phyloP scores from a whole-genome alignment of 1,140 invertebrate genomes.

The Oedothorax gibbosus region DNA sequence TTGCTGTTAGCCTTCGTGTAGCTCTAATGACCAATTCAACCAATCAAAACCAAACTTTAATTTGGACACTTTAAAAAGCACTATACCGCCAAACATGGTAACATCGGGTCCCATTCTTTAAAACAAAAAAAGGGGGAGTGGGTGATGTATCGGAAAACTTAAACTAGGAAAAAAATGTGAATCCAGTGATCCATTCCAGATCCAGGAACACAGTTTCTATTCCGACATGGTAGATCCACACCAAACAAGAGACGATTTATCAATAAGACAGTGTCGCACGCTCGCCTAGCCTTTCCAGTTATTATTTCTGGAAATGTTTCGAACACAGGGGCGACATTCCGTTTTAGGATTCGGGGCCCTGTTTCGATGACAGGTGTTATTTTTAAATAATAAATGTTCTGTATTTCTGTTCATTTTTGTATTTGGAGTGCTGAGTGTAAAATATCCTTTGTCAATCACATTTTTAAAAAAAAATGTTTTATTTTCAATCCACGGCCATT shows the following conservation, averaged over 20 bases:
- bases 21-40: too few relatives aligned
- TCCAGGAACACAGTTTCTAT: conserved; percentile 11
- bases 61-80: too few relatives aligned
- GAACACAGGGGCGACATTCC: conserved; percentile 12
- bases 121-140: neutral
- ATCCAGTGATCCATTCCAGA: conserved; percentile 27
- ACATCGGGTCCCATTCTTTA: neutral
- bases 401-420: too few relatives aligned
- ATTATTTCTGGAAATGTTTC: conserved; percentile 3
- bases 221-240: neutral
- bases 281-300: conserved; percentile 23
- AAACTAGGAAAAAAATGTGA: neutral
- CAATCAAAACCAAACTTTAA: too few relatives aligned
- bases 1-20: too few relatives aligned
- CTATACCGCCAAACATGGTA: too few relatives aligned
- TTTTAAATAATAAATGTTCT: too few relatives aligned
- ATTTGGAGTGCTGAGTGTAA: too few relatives aligned
- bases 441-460: too few relatives aligned
- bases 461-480: too few relatives aligned
- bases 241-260: conserved; percentile 48
- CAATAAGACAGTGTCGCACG: conserved; percentile 34
- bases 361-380: neutral
- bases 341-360: neutral
- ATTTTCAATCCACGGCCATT: too few relatives aligned
- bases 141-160: conserved; percentile 43